Conservation (phyloP, 2,797 vertebrate species). For the Delichon dasypus region DNA sequence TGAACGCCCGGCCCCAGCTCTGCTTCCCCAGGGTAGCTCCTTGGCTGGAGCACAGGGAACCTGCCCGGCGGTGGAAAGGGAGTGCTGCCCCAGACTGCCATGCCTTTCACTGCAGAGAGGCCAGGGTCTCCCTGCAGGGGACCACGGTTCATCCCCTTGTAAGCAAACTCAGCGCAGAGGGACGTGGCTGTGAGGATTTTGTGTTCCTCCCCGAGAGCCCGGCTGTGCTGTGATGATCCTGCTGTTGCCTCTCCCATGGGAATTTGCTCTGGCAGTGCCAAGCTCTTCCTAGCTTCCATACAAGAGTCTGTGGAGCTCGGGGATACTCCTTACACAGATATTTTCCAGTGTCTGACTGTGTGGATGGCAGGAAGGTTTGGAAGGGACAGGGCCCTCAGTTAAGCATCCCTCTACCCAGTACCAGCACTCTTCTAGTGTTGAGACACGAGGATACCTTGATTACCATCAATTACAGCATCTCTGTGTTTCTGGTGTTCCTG, state of each 20-base stretch:
- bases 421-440: background rate
- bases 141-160: fast-evolving
- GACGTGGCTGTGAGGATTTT: fast-evolving
- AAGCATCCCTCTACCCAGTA: background rate
- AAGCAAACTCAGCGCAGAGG: background rate
- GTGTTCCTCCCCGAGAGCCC: background rate
- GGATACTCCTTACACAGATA: background rate
- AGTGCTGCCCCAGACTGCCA: fast-evolving
- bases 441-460: background rate
- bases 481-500: background rate
- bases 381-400: background rate
- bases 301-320: too few relatives aligned
- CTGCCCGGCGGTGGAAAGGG: fast-evolving
- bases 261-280: background rate
- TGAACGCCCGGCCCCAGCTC: background rate
- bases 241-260: background rate
- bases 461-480: background rate
- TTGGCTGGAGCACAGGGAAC: background rate
- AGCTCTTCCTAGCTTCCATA: fast-evolving
- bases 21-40: background rate
- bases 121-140: background rate
- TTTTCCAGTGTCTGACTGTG: background rate
- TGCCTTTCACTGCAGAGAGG: background rate
- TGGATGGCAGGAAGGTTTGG: background rate
- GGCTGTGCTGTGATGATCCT: background rate